phyloP scores from a whole-genome alignment of 2,888 invertebrate species.

The Diarsia mendica region DNA sequence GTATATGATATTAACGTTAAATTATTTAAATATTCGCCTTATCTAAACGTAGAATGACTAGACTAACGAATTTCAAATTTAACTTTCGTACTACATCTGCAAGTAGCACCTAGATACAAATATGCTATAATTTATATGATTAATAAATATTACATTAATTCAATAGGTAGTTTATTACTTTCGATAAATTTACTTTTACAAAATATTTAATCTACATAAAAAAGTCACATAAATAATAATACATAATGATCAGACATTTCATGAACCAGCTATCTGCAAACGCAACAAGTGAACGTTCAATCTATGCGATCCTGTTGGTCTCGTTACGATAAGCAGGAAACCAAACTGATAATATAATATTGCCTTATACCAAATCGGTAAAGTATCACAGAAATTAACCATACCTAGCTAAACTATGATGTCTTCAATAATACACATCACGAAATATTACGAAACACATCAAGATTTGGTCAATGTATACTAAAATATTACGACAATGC shows the following conservation, averaged over 20 bases:
- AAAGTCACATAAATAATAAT: slow-evolving; percentile 60
- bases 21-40: slow-evolving; percentile 44
- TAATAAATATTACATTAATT: slow-evolving; percentile 61
- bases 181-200: slow-evolving; percentile 65
- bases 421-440: slow-evolving; percentile 78
- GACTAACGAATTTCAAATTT: slow-evolving; percentile 61
- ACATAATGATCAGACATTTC: slow-evolving; percentile 57
- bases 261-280: slow-evolving; percentile 50
- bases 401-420: slow-evolving; percentile 88
- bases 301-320: slow-evolving; percentile 51
- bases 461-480: slow-evolving; percentile 82
- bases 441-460: slow-evolving; percentile 78
- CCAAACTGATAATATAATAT: slow-evolving; percentile 81
- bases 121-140: slow-evolving; percentile 67
- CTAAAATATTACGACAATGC: slow-evolving; percentile 66
- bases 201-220: slow-evolving; percentile 62
- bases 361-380: slow-evolving; percentile 88
- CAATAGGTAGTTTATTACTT: slow-evolving; percentile 67
- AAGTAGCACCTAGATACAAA: slow-evolving; percentile 62
- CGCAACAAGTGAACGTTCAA: slow-evolving; percentile 47
- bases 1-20: slow-evolving; percentile 52
- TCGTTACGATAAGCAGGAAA: slow-evolving; percentile 68
- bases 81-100: slow-evolving; percentile 52
- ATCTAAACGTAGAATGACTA: slow-evolving; percentile 63
- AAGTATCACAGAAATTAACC: slow-evolving; percentile 90